Evolutionary conservation across 2,888 invertebrate genomes (phyloP), one percentile per base, ranked within the genome.

Genomic region (Mongoloraphidia duomilia): DNA sequence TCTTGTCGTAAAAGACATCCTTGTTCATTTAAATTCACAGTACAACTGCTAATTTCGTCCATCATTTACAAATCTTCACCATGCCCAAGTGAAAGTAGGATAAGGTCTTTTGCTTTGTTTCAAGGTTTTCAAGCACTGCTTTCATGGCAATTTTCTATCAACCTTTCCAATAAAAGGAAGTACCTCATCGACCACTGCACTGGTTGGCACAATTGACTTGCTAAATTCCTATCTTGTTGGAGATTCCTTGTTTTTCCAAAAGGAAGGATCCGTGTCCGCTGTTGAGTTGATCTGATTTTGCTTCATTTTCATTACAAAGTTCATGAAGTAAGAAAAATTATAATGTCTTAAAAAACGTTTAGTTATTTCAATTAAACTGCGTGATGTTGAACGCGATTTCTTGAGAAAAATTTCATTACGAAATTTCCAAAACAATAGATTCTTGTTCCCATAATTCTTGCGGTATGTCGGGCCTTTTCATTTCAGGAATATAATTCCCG

Each of bases 231-330:
- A 36, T 37, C 36, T 26, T 47, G 41, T 9, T 37, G 37, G 9
- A 47, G 37, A 26, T 9, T 9, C 17, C 11, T 12, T n/a, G 36
- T 34, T 41, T 47, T 47, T n/a, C 47, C 41, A 42, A 41, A 42
- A 47, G 42, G 36, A 47, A 47, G 12, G 33, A 35, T 12, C 47
- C 47, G 36, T 42, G 42, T 36, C 42, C 47, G 11, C n/a, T 10
- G 42, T 42, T 47, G 34, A 39, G 55, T 33, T 50, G 45, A 46
- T 65, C 63, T 8, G 65, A 61, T 46, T 52, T 59, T 12, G 63
- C 63, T 53, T 66, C 66, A 50, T 65, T 66, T 52, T 59, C 61
- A 33, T 60, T 62, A 53, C 67, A 67, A 26, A 58, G 48, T 10
- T 65, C 63, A 54, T 67, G 67, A 5, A 62, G 51, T 45, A 63